Evolutionary conservation across 2,113 vertebrate species (phyloP).

Genomic region (Sceloporus tristichus): DNA sequence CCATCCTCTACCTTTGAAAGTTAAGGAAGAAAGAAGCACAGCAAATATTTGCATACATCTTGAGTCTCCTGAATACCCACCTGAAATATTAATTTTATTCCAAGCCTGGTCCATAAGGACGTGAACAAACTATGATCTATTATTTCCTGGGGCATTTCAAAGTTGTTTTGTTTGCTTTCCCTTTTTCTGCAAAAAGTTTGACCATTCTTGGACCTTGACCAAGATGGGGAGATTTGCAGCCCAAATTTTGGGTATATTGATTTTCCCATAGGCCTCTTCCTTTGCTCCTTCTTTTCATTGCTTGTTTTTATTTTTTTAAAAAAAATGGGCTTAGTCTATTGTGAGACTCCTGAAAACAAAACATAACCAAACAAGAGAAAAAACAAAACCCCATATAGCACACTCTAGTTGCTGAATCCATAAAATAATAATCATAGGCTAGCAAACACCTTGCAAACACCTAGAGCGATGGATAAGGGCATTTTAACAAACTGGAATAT

Average conservation of each 20-base stretch:
- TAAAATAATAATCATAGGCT: constrained; percentile 24
- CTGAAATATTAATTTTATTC: constrained; percentile 8
- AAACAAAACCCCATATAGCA: background rate
- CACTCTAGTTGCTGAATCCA: constrained; percentile 23
- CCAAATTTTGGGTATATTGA: background rate
- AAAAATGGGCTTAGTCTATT: background rate
- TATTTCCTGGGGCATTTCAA: background rate
- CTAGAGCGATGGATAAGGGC: background rate
- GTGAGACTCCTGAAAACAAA: background rate
- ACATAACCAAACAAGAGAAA: no score
- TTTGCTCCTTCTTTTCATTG: background rate
- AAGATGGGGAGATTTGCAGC: background rate
- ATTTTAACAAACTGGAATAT: constrained; percentile 19
- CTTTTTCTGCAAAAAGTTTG: background rate
- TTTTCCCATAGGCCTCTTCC: background rate
- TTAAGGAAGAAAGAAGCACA: background rate
- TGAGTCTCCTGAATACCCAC: background rate
- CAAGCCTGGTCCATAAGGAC: background rate
- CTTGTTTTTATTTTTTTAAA: background rate
- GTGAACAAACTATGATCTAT: background rate
- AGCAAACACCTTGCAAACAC: constrained; percentile 20
- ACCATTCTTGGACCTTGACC: background rate
- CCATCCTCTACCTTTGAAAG: background rate
- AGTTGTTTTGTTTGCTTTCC: background rate
- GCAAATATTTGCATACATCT: constrained; percentile 6